These are phyloP conservation scores for Crossaster papposus DNA, from an alignment of 53 echinoderm and acorn worm species.

Conservation along the genomic window DNA sequence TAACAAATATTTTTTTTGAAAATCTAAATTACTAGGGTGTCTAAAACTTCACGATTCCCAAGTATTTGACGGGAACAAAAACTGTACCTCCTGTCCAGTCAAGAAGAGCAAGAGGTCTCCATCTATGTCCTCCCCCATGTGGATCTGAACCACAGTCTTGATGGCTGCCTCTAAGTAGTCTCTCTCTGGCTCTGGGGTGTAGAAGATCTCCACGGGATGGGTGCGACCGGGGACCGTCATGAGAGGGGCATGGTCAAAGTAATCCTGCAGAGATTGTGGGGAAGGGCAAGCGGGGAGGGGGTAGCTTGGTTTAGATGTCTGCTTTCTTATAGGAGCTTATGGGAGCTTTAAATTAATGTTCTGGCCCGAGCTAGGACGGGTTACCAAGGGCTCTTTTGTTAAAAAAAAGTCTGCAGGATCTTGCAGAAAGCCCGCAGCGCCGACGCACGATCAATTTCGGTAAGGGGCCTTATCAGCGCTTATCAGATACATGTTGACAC, in stretches of 20 bases:
- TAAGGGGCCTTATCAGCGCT: no score
- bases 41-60: no score
- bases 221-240: conserved; percentile 97
- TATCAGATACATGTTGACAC: no score
- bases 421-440: no score
- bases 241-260: conserved; percentile 91
- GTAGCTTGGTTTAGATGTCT: not conserved
- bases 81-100: conserved; percentile 92
- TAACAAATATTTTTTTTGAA: no score
- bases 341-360: no score
- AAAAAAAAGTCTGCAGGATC: no score
- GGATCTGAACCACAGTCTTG: conserved; percentile 91
- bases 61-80: not conserved
- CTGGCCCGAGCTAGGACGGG: no score
- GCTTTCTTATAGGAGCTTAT: no score
- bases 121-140: conserved; percentile 89
- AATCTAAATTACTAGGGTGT: no score
- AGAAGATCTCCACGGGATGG: conserved; percentile 97
- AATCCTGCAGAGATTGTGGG: conserved; percentile 48
- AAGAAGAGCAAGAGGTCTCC: conserved; percentile 89
- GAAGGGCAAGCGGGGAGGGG: not conserved
- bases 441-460: no score
- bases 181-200: conserved; percentile 95
- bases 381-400: no score
- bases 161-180: conserved; percentile 95